Base-by-base conservation (phyloP, 2,888 invertebrate species). In the Theretra japonica region DNA sequence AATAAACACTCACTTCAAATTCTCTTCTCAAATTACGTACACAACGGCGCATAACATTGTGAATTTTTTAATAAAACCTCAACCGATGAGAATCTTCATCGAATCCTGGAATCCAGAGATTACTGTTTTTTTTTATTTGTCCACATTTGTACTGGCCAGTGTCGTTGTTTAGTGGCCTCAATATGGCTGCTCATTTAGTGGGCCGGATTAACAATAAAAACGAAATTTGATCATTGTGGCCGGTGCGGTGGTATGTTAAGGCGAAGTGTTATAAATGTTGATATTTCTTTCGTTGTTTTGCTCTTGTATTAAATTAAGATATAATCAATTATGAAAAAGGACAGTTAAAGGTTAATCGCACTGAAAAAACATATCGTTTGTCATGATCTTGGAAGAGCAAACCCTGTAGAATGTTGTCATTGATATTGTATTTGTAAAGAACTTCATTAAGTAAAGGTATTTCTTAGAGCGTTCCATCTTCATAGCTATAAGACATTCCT, bases 191-290 rank as follows among this genome's bases (percentile, higher is more conserved):
- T 93, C 93, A 92, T 93, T 94, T 92, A 88, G 87, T 84, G 86
- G 83, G 82, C 71, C 77, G 89, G 90, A 90, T 92, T 90, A 91
- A 94, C 93, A 94, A 94, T 94, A 94, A 94, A 94, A 94, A 92
- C 91, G 93, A 93, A 94, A 94, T 94, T 94, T 93, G 94, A 94
- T 94, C 93, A 93, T 94, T 93, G 92, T 90, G 88, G 84, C 85
- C 83, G 86, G 75, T 78, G 81, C 79, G 81, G 82, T 81, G 82
- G 82, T 82, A 76, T 76, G 80, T 93, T 93, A 93, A 94, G 93
- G 91, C 80, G 48, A 78, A 41, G 41, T 11, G 41, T 41, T 41
- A 2, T 41, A 11, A 41, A 41, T 15, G 41, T 41, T 11, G 11
- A 11, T 11, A 41, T 5, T 41, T 41, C 11, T 41, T 11, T 41